Conservation (phyloP, 2,113 vertebrate genomes). For the Anser cygnoides region DNA sequence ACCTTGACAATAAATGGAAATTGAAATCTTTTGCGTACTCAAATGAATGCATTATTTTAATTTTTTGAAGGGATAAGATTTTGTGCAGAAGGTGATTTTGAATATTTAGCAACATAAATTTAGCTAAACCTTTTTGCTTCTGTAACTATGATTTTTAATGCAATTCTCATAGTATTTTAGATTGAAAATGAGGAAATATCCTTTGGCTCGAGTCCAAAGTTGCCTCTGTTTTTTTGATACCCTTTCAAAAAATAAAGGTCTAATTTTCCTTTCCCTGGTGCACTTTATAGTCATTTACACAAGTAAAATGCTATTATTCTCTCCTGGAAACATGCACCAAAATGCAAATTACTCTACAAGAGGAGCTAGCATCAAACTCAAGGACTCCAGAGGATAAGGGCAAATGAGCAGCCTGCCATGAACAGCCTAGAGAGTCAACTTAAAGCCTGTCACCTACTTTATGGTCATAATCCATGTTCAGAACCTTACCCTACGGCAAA, state of each 20-base stretch:
- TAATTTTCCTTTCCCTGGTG: background rate
- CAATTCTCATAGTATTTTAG: background rate
- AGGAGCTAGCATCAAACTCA: background rate
- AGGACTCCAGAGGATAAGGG: background rate
- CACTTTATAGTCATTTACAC: background rate
- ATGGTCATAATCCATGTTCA: background rate
- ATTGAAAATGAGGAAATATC: conserved; percentile 2
- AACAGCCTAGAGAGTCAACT: background rate
- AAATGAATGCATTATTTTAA: conserved; percentile 64
- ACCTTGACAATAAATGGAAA: conserved; percentile 64
- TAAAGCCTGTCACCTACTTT: background rate
- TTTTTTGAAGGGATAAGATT: conserved; percentile 37
- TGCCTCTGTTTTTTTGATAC: accelerated
- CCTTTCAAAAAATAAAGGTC: background rate
- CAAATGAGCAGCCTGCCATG: background rate
- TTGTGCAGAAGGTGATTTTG: conserved; percentile 38
- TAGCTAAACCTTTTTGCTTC: conserved; percentile 31
- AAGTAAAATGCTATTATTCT: conserved; percentile 6
- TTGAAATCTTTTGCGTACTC: conserved; percentile 42
- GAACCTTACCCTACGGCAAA: background rate
- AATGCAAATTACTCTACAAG: conserved; percentile 12
- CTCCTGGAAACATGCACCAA: background rate
- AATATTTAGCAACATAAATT: conserved; percentile 38
- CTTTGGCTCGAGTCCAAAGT: background rate
- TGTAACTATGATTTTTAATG: conserved; percentile 13